Evolutionary conservation across 2,888 invertebrate genomes (phyloP), one percentile per base, ranked within the genome.

Genomic region (Leucophenga maculata): DNA sequence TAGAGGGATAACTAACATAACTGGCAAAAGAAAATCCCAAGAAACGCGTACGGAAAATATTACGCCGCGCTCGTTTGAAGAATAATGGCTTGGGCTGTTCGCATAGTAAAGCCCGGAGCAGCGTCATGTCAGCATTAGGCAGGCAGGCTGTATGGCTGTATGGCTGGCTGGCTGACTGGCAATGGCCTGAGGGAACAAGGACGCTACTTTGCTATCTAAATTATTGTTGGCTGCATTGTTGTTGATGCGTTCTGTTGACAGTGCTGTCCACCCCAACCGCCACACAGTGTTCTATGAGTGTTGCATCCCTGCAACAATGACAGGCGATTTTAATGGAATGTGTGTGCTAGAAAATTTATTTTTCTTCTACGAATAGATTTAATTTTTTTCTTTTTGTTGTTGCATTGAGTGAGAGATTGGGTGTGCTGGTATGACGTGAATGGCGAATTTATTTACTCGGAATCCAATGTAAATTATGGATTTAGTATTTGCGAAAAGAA

Each of bases 241-340:
- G 55, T 6, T 55, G 26, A 55, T 8, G 11, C n/a, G 22, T 26
- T 20, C 55, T 55, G 55, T 6, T 26, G 26, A 20, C 55, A 55
- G 55, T 6, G 55, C 55, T 55, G 55, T 26, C 14, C 11, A 26
- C 20, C 14, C 55, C 55, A 55, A 55, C 14, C 8, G 14, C 4
- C 26, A 4, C 26, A 3, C 3, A 6, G 26, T 31, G 44, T 57
- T 26, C n/a, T 6, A 31, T 44, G 32, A 4, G 46, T 50, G 13
- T 18, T 46, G 46, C 72, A 77, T 78, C 65, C 18, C 14, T 50
- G 50, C 50, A 69, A 74, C 83, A 85, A 79, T 85, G 86, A 85
- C 86, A 85, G 83, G 80, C 85, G 80, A 82, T 85, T 86, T 86
- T 85, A 85, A 85, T 84, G 79, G 84, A 81, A 85, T 82, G 75